These are phyloP conservation scores for Montipora efflorescens DNA, from an alignment of 64 coral and sea anemone genomes.

Conservation along the genomic window DNA sequence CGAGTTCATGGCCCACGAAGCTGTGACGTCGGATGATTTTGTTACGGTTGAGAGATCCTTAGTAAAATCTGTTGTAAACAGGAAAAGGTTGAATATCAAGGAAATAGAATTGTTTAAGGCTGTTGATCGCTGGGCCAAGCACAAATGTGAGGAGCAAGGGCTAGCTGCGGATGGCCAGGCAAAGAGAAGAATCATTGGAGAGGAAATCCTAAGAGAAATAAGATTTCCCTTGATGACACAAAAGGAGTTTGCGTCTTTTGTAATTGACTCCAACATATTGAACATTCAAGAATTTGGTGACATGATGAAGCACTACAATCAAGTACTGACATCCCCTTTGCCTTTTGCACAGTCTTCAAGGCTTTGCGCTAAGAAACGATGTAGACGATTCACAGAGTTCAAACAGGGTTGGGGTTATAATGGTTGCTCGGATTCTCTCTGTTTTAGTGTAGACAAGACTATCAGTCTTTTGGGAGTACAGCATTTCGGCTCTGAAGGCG, in stretches of 20 bases:
- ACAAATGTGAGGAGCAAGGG: background rate
- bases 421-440: background rate
- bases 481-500: slow-evolving; percentile 8
- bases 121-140: slow-evolving; percentile 26
- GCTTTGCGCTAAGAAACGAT: background rate
- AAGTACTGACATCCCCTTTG: background rate
- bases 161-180: background rate
- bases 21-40: slow-evolving; percentile 25
- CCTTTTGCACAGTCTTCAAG: background rate
- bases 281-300: background rate
- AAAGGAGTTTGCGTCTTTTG: slow-evolving; percentile 4
- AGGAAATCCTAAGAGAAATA: background rate
- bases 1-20: background rate
- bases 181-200: slow-evolving; percentile 7
- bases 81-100: background rate
- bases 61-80: slow-evolving; percentile 13
- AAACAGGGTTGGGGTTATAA: accelerated
- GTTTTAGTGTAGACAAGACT: background rate
- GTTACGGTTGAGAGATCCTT: slow-evolving; percentile 10
- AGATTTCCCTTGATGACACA: slow-evolving; percentile 12
- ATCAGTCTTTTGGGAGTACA: background rate
- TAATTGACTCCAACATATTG: background rate
- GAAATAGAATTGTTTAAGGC: slow-evolving; percentile 35
- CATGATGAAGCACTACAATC: background rate
- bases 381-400: background rate